Base-by-base conservation (phyloP, 1,140 invertebrate genomes). In the Ceratosolen solmsi region DNA sequence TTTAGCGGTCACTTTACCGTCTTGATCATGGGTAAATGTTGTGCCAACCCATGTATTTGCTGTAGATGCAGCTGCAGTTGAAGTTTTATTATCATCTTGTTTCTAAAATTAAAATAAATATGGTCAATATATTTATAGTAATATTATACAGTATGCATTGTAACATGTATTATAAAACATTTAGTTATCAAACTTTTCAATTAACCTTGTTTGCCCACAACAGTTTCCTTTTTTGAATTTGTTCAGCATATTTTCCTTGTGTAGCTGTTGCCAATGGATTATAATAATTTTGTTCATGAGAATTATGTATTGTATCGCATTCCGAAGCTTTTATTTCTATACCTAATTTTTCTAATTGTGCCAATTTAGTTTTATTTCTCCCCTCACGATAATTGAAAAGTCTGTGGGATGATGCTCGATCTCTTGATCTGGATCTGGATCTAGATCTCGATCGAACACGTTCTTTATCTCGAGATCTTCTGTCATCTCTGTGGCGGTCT, bases 1-100 rank as follows among this genome's bases (percentile, higher is more conserved):
- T 92, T 99, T 99, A n/a, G 95, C 96, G 0, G 96, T 95, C 80
- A 97, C 95, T 92, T 97, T 95, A 58, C 97, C 97, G 91, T 98
- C 97, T 49, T 95, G 93, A 91, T 98, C 97, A 87, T 97, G 94
- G 0, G 96, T 94, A 89, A 98, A 98, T 38, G 95, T 95, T 0
- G 96, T 95, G 41, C 95, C 94, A 83, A 96, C 94, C 96, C 96
- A 98, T 68, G 96, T 94, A 85, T 93, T 94, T 49, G 91, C 91
- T 27, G 93, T 93, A 2, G 92, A 91, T 36, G 87, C 85, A 60
- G 87, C 60, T 5, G 87, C 82, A 17, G 86, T 78, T 2, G 86
- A 68, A 20, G 81, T 58, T 81, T 90, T 91, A 30, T 87, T 83
- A 78, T 89, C 88, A 3, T 92, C 88, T 74, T 80, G 84, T 83